Conservation (phyloP, 92 coral and sea anemone species). For the Bergia sp. region DNA sequence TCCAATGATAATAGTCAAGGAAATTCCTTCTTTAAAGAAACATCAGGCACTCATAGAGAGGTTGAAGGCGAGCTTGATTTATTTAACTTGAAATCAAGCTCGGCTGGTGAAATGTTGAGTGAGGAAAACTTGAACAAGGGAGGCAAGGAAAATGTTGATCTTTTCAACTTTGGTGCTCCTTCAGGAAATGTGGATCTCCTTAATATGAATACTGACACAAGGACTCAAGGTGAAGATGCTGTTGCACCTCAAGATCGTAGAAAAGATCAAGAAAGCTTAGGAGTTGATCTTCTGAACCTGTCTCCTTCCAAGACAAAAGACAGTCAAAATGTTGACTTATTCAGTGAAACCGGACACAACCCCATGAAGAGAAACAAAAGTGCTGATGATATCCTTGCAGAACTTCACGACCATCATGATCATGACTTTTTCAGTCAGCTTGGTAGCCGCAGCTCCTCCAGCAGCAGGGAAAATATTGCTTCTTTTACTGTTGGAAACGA, state of each 20-base stretch:
- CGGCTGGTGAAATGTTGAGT: not conserved
- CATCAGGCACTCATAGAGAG: conserved; percentile 42
- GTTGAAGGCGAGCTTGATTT: conserved; percentile 57
- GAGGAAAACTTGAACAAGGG: not conserved
- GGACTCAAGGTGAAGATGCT: conserved; percentile 54
- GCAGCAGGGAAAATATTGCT: conserved; percentile 73
- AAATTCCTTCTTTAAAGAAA: conserved; percentile 75
- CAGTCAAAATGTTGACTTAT: conserved; percentile 82
- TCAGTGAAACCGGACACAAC: conserved; percentile 66
- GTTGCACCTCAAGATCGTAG: conserved; percentile 65
- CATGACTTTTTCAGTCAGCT: conserved; percentile 84
- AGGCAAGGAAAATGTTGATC: conserved; percentile 40
- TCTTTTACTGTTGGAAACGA: conserved; percentile 51
- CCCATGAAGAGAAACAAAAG: conserved; percentile 83
- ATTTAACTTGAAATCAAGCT: conserved; percentile 63
- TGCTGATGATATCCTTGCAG: conserved; percentile 84
- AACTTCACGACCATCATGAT: conserved; percentile 63
- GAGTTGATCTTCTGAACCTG: conserved; percentile 34
- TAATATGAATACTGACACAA: conserved; percentile 6
- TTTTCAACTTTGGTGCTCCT: conserved; percentile 49
- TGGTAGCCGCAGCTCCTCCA: conserved; percentile 78
- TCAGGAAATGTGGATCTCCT: conserved; percentile 34
- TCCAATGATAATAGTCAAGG: conserved; percentile 37
- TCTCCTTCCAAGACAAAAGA: conserved; percentile 54
- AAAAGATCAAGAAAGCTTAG: conserved; percentile 28